Conservation (phyloP, 1,140 invertebrate genomes). For the Drosophila jambulina region DNA sequence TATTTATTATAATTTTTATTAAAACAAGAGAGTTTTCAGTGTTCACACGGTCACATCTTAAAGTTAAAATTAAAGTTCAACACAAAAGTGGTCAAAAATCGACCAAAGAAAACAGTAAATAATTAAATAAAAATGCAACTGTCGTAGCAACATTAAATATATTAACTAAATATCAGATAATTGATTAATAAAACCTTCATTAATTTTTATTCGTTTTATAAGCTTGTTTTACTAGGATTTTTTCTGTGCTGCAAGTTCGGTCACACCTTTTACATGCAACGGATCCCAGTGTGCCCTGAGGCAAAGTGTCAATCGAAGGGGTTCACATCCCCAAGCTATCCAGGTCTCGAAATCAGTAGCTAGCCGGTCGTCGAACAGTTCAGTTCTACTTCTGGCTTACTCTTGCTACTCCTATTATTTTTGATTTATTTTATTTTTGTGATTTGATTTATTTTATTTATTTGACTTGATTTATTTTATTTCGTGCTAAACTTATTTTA, state of each 20-base stretch:
- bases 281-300: not conserved
- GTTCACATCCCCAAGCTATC: not conserved
- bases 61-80: not conserved
- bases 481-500: too few relatives aligned
- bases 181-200: not conserved
- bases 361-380: not conserved
- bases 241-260: not conserved
- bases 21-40: not conserved
- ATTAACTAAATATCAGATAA: not conserved
- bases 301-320: not conserved
- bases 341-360: not conserved
- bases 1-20: not conserved
- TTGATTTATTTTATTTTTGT: not conserved
- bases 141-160: not conserved
- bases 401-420: not conserved
- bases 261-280: not conserved
- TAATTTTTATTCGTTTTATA: not conserved
- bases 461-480: too few relatives aligned
- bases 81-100: not conserved
- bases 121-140: not conserved
- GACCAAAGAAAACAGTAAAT: not conserved
- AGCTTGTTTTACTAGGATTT: not conserved
- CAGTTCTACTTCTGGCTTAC: not conserved
- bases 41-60: not conserved
- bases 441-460: too few relatives aligned